Evolutionary conservation across 1,140 invertebrate genomes (phyloP), one percentile per base, ranked within the genome.

Genomic region (Drosophila bocki): DNA sequence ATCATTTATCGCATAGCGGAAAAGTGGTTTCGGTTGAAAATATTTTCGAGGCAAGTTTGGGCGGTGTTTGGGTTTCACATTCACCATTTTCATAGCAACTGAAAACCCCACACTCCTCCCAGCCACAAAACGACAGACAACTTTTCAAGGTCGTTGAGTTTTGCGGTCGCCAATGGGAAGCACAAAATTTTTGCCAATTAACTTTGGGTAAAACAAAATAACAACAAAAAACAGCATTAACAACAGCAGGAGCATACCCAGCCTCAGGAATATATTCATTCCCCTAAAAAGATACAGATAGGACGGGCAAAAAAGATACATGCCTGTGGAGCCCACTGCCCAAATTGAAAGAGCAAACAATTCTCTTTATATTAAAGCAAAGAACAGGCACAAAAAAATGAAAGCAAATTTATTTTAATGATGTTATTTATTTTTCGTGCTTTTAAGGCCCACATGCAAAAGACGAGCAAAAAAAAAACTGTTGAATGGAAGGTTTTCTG

Each of bases 1-100:
- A 88, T 61, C 70, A 84, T 54, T 72, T 85, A 80, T 80, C 50
- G 64, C 63, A 69, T 44, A 67, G 84, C 80, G 84, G 84, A 87
- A 87, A 87, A 84, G 58, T 67, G 77, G 84, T 86, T 80, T 88
- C 63, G 41, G 53, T 82, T 78, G 26, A 75, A 57, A 54, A 70
- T 76, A 22, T 48, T 65, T 42, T 75, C 65, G 53, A 58, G 53
- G 39, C 69, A 26, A 60, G 69, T 72, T 76, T 68, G 59, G 51
- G 61, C 29, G 53, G 77, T 45, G 17, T 67, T 65, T 70, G 62
- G 69, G 69, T 72, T 72, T 71, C 45, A 42, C 67, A 59, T 71
- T 70, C n/a, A 11, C 19, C 53, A 29, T 32, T 35, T 50, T 47
- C 37, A 29, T 22, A 19, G 53, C 53, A 37, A 54, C 41, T 22